Percentiles rank a stretch among this genome's conserved stretches.
These are phyloP conservation scores for Hydropsyche tenuis DNA, from an alignment of 1,140 invertebrate species.

Conservation along the genomic window DNA sequence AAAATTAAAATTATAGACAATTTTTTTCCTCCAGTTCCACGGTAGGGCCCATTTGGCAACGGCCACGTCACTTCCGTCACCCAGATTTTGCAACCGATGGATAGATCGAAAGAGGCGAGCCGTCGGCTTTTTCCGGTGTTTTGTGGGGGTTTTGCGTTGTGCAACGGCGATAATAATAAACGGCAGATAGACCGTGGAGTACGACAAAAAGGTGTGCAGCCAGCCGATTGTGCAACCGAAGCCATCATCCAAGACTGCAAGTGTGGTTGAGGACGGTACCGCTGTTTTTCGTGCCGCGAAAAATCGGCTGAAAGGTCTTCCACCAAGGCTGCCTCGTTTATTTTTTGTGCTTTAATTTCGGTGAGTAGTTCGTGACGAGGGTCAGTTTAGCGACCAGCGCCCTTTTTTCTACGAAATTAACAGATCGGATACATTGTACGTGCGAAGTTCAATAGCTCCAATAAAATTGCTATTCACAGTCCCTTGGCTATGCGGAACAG, in stretches of 20 bases:
- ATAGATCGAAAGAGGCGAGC: neutral
- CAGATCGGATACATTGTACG: neutral
- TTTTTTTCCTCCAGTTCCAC: neutral
- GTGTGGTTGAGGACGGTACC: neutral
- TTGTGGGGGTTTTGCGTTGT: constrained; percentile 11
- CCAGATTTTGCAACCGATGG: neutral
- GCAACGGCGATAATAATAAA: neutral
- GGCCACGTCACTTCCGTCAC: constrained; percentile 5
- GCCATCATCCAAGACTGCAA: neutral
- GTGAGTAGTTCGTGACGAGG: constrained; percentile 20
- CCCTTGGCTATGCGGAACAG: too few relatives aligned
- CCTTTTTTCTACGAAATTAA: constrained; percentile 23
- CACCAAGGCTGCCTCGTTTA: neutral
- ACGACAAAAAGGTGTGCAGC: constrained; percentile 5
- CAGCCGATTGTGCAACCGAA: neutral
- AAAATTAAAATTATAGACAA: neutral
- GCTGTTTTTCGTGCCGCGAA: neutral
- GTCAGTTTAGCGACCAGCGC: constrained; percentile 24
- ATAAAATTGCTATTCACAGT: neutral
- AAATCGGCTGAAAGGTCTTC: neutral
- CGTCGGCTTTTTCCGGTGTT: constrained; percentile 26
- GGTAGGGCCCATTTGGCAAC: neutral
- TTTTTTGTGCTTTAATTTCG: constrained; percentile 26
- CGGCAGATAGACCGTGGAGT: constrained; percentile 15
- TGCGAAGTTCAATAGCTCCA: constrained; percentile 25